phyloP scores from a whole-genome alignment of 2,113 vertebrate genomes.

The Lasiurus cinereus region DNA sequence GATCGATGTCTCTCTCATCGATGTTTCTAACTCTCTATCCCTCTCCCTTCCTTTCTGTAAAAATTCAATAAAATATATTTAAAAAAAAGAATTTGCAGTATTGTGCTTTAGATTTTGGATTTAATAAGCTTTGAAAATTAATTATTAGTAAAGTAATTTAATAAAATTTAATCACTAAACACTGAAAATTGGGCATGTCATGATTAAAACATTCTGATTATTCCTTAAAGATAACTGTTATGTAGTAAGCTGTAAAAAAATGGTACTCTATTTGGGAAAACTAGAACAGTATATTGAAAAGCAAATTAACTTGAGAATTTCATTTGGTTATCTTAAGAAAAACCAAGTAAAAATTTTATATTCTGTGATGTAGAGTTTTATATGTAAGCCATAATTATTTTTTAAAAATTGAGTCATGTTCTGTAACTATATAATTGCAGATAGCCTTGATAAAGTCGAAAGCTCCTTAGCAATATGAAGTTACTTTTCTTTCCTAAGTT shows the following conservation, averaged over 20 bases:
- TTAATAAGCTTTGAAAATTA: slow-evolving; percentile 50
- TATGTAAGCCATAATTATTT: slow-evolving; percentile 57
- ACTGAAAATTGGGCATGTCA: background rate
- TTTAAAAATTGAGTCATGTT: background rate
- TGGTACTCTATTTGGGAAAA: background rate
- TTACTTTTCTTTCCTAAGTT: slow-evolving; percentile 20
- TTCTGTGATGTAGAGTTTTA: background rate
- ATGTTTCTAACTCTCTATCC: too few relatives aligned
- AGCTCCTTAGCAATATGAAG: background rate
- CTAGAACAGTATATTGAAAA: slow-evolving; percentile 26
- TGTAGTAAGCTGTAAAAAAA: background rate
- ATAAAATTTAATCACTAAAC: background rate
- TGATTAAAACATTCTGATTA: slow-evolving; percentile 17
- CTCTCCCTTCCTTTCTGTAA: too few relatives aligned
- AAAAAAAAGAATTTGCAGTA: background rate
- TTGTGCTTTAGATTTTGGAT: slow-evolving; percentile 9
- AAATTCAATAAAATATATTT: too few relatives aligned
- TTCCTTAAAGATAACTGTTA: background rate
- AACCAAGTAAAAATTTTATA: slow-evolving; percentile 1
- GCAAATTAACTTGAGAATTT: slow-evolving; percentile 58
- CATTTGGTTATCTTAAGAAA: slow-evolving; percentile 31
- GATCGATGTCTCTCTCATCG: too few relatives aligned
- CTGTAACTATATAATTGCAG: background rate
- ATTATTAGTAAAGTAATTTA: background rate
- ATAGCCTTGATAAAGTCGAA: background rate